Conservation (phyloP, 2,888 invertebrate genomes). For the Cheiracanthium punctorium region DNA sequence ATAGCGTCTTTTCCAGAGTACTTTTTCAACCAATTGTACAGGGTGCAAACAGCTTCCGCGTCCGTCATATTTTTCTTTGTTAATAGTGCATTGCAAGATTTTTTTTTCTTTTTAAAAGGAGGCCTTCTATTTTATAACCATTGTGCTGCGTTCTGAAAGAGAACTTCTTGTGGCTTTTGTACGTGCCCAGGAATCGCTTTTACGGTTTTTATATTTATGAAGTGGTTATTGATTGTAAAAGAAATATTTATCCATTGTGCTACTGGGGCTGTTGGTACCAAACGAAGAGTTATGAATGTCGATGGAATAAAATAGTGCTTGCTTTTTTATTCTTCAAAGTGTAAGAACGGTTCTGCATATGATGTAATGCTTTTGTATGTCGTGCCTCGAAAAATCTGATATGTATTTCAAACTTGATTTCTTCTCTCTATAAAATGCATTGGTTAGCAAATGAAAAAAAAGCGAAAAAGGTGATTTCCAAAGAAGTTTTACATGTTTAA, state of each 20-base stretch:
- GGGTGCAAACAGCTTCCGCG: background rate
- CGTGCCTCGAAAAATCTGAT: background rate
- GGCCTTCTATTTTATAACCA: background rate
- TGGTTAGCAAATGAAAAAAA: no score
- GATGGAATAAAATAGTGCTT: background rate
- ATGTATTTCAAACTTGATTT: background rate
- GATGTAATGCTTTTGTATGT: no score
- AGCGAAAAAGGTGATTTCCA: no score
- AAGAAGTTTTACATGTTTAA: no score
- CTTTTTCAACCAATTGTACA: no score
- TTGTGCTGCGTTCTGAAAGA: background rate
- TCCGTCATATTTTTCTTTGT: background rate
- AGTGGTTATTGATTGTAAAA: conserved; percentile 4
- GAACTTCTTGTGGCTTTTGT: background rate
- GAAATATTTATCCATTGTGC: conserved; percentile 3
- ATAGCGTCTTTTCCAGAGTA: no score
- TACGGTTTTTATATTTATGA: conserved; percentile 9
- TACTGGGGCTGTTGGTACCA: background rate
- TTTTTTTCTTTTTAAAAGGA: background rate
- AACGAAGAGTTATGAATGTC: background rate
- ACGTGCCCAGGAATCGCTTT: background rate
- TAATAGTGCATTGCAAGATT: background rate
- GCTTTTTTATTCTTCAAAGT: background rate
- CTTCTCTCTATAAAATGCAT: no score
- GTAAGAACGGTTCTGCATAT: no score